A percentile compares a stretch with the other conserved stretches of the same genome.
phyloP scores from a whole-genome alignment of 2,888 invertebrate species.

The Siphlonurus alternatus region DNA sequence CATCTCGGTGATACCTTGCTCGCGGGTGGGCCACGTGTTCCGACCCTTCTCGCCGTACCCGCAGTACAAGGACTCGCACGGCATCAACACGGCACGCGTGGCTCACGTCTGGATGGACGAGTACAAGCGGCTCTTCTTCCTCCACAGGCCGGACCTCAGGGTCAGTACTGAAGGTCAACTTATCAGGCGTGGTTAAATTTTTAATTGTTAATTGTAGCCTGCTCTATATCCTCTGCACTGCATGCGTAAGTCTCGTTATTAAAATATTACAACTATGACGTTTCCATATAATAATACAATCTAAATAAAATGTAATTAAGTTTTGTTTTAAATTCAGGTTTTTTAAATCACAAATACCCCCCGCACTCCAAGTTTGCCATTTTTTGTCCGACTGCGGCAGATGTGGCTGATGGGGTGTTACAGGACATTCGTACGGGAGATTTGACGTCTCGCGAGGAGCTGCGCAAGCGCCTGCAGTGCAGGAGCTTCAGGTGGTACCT shows the following conservation, averaged over 20 bases:
- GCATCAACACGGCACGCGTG: constrained; percentile 87
- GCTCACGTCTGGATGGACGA: constrained; percentile 98
- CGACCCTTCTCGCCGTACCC: constrained; percentile 92
- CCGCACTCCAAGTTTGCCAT: too few relatives aligned
- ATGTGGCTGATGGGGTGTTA: too few relatives aligned
- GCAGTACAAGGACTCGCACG: constrained; percentile 77
- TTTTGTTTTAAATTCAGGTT: too few relatives aligned
- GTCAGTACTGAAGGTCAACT: constrained; percentile 28
- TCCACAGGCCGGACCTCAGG: constrained; percentile 62
- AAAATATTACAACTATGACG: too few relatives aligned
- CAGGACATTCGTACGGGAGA: constrained; percentile 47
- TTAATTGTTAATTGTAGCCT: too few relatives aligned
- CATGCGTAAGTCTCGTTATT: too few relatives aligned
- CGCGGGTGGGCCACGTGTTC: constrained; percentile 91
- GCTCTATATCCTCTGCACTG: too few relatives aligned
- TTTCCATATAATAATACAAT: too few relatives aligned
- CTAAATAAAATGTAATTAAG: too few relatives aligned
- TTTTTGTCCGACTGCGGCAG: too few relatives aligned
- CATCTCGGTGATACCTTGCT: constrained; percentile 86
- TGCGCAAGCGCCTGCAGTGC: constrained; percentile 68
- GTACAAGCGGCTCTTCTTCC: constrained; percentile 80
- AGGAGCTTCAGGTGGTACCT: constrained; percentile 87
- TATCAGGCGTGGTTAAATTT: too few relatives aligned
- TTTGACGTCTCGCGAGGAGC: constrained; percentile 55
- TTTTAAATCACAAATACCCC: too few relatives aligned